phyloP scores from a whole-genome alignment of 2,888 invertebrate genomes.

The Ophonus ardosiacus region DNA sequence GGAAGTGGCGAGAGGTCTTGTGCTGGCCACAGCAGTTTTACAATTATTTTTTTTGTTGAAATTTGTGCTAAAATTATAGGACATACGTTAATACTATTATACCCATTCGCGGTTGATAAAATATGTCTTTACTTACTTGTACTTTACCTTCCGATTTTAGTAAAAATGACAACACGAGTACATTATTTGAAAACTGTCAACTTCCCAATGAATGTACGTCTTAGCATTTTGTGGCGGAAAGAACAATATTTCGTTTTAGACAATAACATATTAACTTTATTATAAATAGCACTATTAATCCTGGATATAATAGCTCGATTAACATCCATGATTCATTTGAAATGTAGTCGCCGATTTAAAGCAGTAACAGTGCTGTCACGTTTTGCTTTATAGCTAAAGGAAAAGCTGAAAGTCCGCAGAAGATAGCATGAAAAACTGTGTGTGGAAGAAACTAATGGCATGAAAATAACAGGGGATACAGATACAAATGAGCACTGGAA shows the following conservation, averaged over 20 bases:
- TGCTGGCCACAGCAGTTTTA: no score
- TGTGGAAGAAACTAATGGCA: constrained; percentile 56
- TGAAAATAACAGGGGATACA: constrained; percentile 50
- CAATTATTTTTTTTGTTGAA: no score
- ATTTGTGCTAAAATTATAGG: no score
- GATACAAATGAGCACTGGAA: constrained; percentile 57
- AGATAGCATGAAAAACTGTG: constrained; percentile 55
- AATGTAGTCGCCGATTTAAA: constrained; percentile 41
- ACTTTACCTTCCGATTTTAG: no score
- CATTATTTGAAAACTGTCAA: no score
- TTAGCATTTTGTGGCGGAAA: background rate
- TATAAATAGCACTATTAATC: constrained; percentile 27
- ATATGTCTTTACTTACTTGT: no score
- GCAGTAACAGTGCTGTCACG: constrained; percentile 38
- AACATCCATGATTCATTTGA: background rate
- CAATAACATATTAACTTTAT: background rate
- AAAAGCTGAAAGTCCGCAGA: constrained; percentile 18
- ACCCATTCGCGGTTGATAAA: no score
- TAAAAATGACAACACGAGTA: no score
- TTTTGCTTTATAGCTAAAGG: constrained; percentile 34
- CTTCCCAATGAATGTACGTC: no score
- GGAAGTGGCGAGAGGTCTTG: no score
- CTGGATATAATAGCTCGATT: constrained; percentile 1
- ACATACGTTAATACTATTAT: no score
- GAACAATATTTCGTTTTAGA: background rate